These are phyloP conservation scores for Chaetodon trifasciatus DNA, from an alignment of 2,797 vertebrate species.

Conservation along the genomic window DNA sequence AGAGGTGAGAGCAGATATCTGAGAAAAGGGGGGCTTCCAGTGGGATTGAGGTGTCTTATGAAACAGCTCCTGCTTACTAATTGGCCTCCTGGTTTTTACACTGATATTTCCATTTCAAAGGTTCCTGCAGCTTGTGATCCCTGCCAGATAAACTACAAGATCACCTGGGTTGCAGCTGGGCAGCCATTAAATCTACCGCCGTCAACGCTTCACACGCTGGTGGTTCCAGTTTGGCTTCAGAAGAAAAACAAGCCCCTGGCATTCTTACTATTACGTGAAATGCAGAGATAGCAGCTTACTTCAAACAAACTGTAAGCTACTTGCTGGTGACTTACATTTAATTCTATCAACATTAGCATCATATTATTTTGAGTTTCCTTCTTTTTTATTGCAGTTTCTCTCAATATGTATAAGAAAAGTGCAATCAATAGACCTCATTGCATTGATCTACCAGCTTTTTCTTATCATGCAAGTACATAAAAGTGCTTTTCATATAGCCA, in stretches of 20 bases:
- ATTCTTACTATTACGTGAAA: background rate
- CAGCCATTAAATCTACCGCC: background rate
- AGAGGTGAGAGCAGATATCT: slow-evolving; percentile 1
- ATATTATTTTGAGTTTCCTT: background rate
- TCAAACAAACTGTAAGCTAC: slow-evolving; percentile 7
- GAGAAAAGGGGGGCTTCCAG: background rate
- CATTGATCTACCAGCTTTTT: background rate
- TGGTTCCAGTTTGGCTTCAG: background rate
- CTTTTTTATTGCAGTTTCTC: background rate
- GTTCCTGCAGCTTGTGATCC: background rate
- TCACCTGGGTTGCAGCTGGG: slow-evolving; percentile 20
- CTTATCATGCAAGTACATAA: background rate
- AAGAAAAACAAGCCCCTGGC: background rate
- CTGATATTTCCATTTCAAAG: slow-evolving; percentile 58
- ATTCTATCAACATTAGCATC: background rate
- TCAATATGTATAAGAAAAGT: background rate
- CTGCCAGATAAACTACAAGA: background rate
- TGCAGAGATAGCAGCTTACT: background rate
- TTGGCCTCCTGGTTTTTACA: slow-evolving; percentile 21
- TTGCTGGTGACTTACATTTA: background rate
- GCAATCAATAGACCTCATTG: background rate
- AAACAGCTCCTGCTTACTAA: slow-evolving; percentile 25
- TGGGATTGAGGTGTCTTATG: background rate
- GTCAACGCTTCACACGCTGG: background rate
- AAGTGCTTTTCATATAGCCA: background rate